phyloP scores from a whole-genome alignment of 2,888 invertebrate species.

The Zonitis immaculata region DNA sequence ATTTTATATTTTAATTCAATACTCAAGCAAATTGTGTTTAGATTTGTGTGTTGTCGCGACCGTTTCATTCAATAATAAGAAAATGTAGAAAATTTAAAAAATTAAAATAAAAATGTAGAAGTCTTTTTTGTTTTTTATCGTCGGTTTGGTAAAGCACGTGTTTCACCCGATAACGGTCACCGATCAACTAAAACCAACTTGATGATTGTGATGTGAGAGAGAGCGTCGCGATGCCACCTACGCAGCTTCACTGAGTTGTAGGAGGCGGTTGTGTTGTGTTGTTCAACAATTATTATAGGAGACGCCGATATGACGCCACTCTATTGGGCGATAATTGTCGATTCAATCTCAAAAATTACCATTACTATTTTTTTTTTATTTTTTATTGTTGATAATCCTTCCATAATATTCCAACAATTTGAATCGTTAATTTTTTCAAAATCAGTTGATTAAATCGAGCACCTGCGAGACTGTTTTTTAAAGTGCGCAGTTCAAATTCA shows the following conservation, averaged over 20 bases:
- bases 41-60: slow-evolving; percentile 1
- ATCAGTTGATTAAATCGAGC: too few relatives aligned
- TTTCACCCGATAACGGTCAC: neutral
- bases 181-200: too few relatives aligned
- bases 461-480: too few relatives aligned
- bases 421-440: too few relatives aligned
- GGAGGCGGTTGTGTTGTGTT: slow-evolving; percentile 12
- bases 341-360: neutral
- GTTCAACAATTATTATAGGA: too few relatives aligned
- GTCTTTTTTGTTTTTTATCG: neutral
- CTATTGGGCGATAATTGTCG: neutral
- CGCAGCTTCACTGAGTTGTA: slow-evolving; percentile 9
- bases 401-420: too few relatives aligned
- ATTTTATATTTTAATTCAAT: neutral
- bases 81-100: too few relatives aligned
- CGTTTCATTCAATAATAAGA: too few relatives aligned
- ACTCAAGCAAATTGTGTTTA: neutral
- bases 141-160: neutral
- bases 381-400: too few relatives aligned
- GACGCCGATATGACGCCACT: slow-evolving; percentile 1
- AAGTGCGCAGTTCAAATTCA: too few relatives aligned
- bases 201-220: neutral
- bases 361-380: too few relatives aligned
- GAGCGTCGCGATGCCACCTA: slow-evolving; percentile 23
- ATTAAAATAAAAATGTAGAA: too few relatives aligned